A percentile compares a stretch with the other conserved stretches of the same genome.
These are phyloP conservation scores for Antechinus flavipes DNA, from an alignment of 2,113 vertebrate species.

Conservation along the genomic window DNA sequence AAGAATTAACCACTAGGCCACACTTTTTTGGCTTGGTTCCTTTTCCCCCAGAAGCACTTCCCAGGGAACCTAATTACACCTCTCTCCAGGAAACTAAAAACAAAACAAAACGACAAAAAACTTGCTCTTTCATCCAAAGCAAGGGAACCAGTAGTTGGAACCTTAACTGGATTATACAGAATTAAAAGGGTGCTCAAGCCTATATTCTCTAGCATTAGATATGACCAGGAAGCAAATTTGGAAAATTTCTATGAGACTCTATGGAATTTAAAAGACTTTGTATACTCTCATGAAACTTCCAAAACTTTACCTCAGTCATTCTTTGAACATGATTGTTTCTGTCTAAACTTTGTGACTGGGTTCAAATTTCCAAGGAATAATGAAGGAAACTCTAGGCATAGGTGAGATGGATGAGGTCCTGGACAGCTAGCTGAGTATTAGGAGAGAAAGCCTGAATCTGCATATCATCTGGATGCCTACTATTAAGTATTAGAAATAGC, in stretches of 20 bases:
- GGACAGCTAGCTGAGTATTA: no score
- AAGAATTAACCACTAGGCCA: background rate
- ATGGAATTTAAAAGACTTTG: background rate
- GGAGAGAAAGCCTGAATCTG: no score
- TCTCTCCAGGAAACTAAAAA: background rate
- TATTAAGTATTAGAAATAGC: no score
- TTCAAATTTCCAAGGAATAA: constrained; percentile 45
- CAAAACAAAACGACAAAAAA: background rate
- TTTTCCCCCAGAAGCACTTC: constrained; percentile 13
- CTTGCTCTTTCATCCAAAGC: background rate
- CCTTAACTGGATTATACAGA: background rate
- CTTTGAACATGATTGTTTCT: background rate
- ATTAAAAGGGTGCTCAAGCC: background rate
- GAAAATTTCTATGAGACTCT: background rate
- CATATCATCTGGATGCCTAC: no score
- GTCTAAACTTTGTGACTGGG: background rate
- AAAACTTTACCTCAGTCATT: background rate
- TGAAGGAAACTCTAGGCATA: constrained; percentile 29
- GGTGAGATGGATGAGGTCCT: background rate
- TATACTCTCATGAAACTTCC: background rate
- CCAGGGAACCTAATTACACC: background rate
- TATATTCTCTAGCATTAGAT: background rate
- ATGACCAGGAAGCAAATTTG: background rate
- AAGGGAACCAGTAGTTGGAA: background rate
- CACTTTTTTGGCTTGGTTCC: no score